Base-by-base conservation (phyloP, 2,888 invertebrate genomes). In the Nezara viridula region DNA sequence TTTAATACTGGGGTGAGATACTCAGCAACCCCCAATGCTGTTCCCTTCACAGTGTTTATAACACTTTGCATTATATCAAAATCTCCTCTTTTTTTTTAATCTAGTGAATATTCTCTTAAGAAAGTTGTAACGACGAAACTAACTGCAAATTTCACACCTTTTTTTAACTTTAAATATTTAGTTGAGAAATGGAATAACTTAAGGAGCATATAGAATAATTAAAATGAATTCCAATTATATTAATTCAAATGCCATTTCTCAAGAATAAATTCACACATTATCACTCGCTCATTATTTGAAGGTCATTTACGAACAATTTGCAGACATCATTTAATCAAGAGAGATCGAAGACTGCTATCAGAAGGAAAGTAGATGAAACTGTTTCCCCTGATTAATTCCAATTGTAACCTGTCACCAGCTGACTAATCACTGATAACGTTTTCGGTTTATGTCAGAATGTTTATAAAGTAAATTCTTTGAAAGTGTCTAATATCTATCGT, bases 1-100 rank as follows among this genome's bases (percentile, higher is more conserved):
- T 98, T 99, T 90, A 99, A 94, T 89, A 99, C 96, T 89, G 99
- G 99, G 91, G 98, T 99, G 92, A 99, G 94, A 93, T 97, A 98
- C 92, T 99, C 99, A 40, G 99, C 99, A 52, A 99, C 98, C 91
- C 97, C 98, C 47, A 99, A 94, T 50, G 98, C 98, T 85, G 97
- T 98, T 87, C 98, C 98, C 94, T 99, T 99, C 12, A 99, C 96
- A 50, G 96, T 95, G 93, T 99, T 99, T 90, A 99, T 96, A 89
- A 99, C 96, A 94, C 97, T 98, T 94, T 99, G 98, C 98, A 99
- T 99, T 19, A n/a, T 81, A 44, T 44, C 24, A 81, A n/a, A 44
- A 27, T 37, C 37, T 37, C 32, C 32, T 37, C 37, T 14, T 32
- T 37, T 19, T 19, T 44, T 7, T 44, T 44, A 73, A 73, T 27